Evolutionary conservation across 2,113 vertebrate genomes (phyloP).

Genomic region (Tachysurus fulvidraco): DNA sequence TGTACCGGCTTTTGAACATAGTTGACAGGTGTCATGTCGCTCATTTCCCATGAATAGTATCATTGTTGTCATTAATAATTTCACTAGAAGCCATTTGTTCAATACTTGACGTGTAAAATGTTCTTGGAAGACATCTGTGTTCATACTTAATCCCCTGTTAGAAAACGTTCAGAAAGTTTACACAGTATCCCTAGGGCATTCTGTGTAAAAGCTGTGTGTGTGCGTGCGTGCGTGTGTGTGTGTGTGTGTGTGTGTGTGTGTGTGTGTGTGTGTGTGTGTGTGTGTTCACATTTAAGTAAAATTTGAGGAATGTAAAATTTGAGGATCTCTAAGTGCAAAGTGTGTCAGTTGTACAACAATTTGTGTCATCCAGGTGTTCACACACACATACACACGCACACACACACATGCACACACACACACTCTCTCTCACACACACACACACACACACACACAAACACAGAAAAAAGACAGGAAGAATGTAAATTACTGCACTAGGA

Average conservation of each 20-base stretch:
- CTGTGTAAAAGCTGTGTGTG: background rate
- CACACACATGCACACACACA: background rate
- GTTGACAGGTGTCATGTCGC: background rate
- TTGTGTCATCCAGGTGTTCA: background rate
- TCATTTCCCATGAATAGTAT: background rate
- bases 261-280: background rate
- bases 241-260: background rate
- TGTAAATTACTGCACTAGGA: background rate
- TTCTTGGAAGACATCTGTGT: too few relatives aligned
- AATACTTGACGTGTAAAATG: background rate
- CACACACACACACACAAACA: constrained; percentile 19
- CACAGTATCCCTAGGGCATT: background rate
- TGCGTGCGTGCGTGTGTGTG: background rate
- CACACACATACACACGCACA: constrained; percentile 19
- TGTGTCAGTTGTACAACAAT: background rate
- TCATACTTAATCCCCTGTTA: background rate
- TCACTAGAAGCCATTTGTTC: background rate
- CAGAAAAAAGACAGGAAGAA: background rate
- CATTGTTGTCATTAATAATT: background rate
- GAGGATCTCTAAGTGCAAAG: background rate
- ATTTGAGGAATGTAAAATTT: constrained; percentile 19
- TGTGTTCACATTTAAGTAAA: background rate
- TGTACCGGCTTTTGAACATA: background rate
- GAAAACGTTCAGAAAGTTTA: background rate
- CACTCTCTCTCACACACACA: background rate